These are phyloP conservation scores for Oreonectes daqikongensis DNA, from an alignment of 2,797 vertebrate species.

Conservation along the genomic window DNA sequence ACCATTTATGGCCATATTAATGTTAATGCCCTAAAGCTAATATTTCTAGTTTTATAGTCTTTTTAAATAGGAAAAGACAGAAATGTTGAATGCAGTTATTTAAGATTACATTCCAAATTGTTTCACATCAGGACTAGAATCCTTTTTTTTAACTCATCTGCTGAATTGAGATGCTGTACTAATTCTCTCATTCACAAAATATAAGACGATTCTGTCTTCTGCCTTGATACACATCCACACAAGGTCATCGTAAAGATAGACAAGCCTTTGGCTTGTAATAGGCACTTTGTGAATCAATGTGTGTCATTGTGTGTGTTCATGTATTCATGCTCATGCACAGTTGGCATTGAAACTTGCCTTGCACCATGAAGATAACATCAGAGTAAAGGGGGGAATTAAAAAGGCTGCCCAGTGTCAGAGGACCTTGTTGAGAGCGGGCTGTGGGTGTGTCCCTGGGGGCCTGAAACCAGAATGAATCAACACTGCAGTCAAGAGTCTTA, in stretches of 20 bases:
- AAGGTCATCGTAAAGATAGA: not conserved
- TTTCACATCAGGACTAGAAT: too few relatives aligned
- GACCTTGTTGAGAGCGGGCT: constrained; percentile 75
- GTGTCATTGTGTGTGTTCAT: constrained; percentile 43
- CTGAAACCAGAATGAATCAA: constrained; percentile 59
- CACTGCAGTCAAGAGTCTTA: constrained; percentile 21
- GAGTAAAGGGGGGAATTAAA: constrained; percentile 93
- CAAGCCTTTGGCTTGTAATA: constrained; percentile 5
- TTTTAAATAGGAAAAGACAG: too few relatives aligned
- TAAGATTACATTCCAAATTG: too few relatives aligned
- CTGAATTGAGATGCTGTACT: too few relatives aligned
- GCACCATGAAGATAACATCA: constrained; percentile 96
- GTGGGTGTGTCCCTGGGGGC: constrained; percentile 74
- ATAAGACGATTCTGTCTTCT: not conserved
- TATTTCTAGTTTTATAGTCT: too few relatives aligned
- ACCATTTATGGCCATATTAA: not conserved
- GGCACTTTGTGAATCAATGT: constrained; percentile 9
- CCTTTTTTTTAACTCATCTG: too few relatives aligned
- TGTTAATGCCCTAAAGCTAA: too few relatives aligned
- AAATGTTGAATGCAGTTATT: too few relatives aligned
- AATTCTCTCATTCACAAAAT: not conserved
- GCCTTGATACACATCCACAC: not conserved
- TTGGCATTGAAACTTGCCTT: constrained; percentile 79
- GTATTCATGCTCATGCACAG: not conserved
- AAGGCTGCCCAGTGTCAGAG: constrained; percentile 88